Conservation (phyloP, 2,888 invertebrate species). For the Sesia apiformis region DNA sequence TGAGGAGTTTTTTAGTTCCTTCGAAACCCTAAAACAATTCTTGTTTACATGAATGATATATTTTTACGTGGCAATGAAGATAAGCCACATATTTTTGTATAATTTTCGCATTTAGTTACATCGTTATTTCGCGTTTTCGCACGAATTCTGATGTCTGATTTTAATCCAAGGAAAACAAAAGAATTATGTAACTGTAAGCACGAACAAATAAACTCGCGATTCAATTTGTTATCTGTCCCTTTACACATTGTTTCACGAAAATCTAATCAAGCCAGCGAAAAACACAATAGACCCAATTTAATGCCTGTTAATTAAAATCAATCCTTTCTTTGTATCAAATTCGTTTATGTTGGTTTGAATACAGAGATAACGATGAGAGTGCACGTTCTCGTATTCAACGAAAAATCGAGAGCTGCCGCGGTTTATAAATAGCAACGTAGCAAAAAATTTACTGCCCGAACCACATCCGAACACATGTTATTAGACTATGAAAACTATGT, state of each 20-base stretch:
- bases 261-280: conserved; percentile 56
- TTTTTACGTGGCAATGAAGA: no score
- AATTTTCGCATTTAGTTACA: no score
- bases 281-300: conserved; percentile 50
- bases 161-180: conserved; percentile 19
- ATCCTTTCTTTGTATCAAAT: conserved; percentile 39
- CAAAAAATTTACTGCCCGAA: neutral
- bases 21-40: no score
- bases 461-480: neutral
- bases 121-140: neutral
- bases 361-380: conserved; percentile 3
- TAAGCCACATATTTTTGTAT: no score
- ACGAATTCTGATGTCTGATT: neutral
- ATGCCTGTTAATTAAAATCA: conserved; percentile 67
- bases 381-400: neutral
- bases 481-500: no score
- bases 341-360: conserved; percentile 19
- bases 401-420: neutral
- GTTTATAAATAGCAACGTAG: neutral
- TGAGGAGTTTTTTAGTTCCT: no score
- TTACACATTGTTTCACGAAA: conserved; percentile 58
- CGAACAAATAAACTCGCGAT: conserved; percentile 44
- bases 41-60: no score
- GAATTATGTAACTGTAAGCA: conserved; percentile 30
- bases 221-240: conserved; percentile 58